These are phyloP conservation scores for Deilephila porcellus DNA, from an alignment of 2,888 invertebrate species.

Conservation along the genomic window DNA sequence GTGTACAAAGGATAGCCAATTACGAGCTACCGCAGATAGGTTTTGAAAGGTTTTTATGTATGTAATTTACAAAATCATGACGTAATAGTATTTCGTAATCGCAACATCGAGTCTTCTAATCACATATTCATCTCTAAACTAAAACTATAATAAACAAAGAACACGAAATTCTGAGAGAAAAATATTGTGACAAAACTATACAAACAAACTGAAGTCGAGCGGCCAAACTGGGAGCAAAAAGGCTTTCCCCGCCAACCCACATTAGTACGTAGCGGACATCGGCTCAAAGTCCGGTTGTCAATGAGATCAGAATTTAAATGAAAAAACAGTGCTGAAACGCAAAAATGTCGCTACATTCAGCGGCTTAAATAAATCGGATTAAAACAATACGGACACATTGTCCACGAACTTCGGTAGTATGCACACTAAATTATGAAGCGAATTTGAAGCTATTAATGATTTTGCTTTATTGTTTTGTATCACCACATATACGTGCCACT, in stretches of 20 bases:
- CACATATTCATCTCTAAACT: too few relatives aligned
- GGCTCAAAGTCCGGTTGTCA: background rate
- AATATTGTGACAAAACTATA: background rate
- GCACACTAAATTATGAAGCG: background rate
- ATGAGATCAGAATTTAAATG: background rate
- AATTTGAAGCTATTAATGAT: background rate
- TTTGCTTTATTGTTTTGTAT: too few relatives aligned
- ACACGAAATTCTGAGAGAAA: too few relatives aligned
- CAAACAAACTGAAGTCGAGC: background rate
- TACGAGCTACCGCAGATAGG: too few relatives aligned
- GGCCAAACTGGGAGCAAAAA: background rate
- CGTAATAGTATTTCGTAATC: too few relatives aligned
- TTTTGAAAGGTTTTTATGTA: too few relatives aligned
- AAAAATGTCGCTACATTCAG: conserved; percentile 1
- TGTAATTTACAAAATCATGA: too few relatives aligned
- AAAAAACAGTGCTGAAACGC: background rate
- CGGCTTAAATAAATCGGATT: background rate
- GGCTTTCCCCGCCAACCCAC: background rate
- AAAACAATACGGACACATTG: background rate
- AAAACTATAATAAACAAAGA: too few relatives aligned
- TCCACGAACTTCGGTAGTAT: background rate
- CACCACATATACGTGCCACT: too few relatives aligned
- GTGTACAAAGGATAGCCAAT: too few relatives aligned
- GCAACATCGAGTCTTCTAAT: too few relatives aligned
- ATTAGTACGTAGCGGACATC: background rate